A percentile compares a stretch with the other conserved stretches of the same genome.
Evolutionary conservation across 2,888 invertebrate species (phyloP).

Genomic region (Omphaloscelis lunosa): DNA sequence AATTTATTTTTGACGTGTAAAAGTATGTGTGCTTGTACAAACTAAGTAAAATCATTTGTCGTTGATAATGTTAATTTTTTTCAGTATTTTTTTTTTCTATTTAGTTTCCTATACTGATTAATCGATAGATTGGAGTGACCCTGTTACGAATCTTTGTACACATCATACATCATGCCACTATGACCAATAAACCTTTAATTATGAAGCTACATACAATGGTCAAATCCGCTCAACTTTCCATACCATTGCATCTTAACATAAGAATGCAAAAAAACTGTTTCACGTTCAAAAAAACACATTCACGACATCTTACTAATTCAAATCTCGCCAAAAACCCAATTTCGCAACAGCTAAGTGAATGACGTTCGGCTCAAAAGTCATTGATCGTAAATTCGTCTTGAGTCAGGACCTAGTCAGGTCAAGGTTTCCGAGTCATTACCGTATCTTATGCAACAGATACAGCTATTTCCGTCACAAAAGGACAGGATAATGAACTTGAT

Average conservation of each 20-base stretch:
- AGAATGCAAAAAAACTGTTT: constrained; percentile 15
- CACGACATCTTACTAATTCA: constrained; percentile 17
- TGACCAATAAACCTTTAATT: background rate
- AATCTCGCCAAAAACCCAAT: constrained; percentile 31
- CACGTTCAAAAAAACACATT: background rate
- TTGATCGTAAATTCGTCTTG: constrained; percentile 51
- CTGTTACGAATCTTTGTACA: background rate
- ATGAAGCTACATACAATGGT: background rate
- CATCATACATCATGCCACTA: background rate
- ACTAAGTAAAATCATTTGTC: too few species aligned
- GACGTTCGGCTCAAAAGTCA: constrained; percentile 50
- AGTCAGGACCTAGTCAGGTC: constrained; percentile 58
- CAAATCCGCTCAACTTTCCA: background rate
- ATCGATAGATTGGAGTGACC: background rate
- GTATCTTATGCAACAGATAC: constrained; percentile 55
- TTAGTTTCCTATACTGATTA: background rate
- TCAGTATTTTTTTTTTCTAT: background rate
- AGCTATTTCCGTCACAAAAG: constrained; percentile 51
- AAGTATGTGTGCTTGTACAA: background rate
- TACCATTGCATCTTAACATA: background rate
- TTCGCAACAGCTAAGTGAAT: constrained; percentile 14
- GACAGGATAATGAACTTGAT: constrained; percentile 36
- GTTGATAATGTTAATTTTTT: background rate
- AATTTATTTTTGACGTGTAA: too few species aligned
- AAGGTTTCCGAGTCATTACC: constrained; percentile 52